phyloP scores from a whole-genome alignment of 2,888 invertebrate genomes.

The Conomelus anceps region DNA sequence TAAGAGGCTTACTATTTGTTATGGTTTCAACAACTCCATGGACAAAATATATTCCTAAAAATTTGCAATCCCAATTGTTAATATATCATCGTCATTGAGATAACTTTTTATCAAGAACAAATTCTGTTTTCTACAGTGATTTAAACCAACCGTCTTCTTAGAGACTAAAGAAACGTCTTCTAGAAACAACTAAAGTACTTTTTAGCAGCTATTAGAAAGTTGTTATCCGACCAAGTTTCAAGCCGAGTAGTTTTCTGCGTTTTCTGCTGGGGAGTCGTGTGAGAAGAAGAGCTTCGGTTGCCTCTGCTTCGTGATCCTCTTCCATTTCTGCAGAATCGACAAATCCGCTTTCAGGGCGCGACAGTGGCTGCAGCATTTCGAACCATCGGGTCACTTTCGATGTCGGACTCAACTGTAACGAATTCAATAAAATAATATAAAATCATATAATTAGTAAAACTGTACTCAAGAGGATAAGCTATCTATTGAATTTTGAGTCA shows the following conservation, averaged over 20 bases:
- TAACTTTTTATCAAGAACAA: too few species aligned
- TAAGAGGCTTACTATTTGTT: too few species aligned
- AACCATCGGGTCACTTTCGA: slow-evolving; percentile 80
- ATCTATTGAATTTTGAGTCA: too few species aligned
- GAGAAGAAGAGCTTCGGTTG: slow-evolving; percentile 54
- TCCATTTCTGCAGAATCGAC: slow-evolving; percentile 52
- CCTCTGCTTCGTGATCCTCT: slow-evolving; percentile 58
- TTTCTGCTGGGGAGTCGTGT: slow-evolving; percentile 64
- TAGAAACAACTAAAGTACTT: not conserved
- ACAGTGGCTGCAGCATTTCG: slow-evolving; percentile 55
- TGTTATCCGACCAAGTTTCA: slow-evolving; percentile 65
- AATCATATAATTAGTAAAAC: too few species aligned
- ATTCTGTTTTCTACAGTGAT: not conserved
- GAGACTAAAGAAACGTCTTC: not conserved
- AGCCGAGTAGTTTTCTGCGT: slow-evolving; percentile 58
- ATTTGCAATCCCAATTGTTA: too few species aligned
- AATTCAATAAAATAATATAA: slow-evolving; percentile 24
- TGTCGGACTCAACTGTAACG: slow-evolving; percentile 59
- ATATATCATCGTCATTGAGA: too few species aligned
- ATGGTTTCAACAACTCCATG: too few species aligned
- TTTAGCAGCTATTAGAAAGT: slow-evolving; percentile 49
- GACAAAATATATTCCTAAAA: too few species aligned
- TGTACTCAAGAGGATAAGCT: too few species aligned
- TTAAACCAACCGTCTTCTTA: not conserved
- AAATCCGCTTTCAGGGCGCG: slow-evolving; percentile 71